These are phyloP conservation scores for Machaerirhynchus nigripectus DNA, from an alignment of 2,113 vertebrate genomes.

Conservation along the genomic window DNA sequence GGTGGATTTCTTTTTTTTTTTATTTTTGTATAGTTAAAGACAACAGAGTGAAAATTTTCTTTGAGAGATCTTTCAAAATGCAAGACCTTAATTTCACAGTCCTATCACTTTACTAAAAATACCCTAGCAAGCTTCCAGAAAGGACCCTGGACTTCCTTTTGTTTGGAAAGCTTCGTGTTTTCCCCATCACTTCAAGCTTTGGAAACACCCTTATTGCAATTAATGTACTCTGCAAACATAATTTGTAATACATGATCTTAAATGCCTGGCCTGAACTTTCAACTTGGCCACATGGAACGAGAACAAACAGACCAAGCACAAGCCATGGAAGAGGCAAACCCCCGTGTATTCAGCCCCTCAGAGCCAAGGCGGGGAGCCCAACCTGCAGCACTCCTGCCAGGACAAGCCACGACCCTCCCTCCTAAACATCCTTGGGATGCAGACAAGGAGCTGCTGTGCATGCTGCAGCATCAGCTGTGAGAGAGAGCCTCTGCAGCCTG, in stretches of 20 bases:
- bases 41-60: background rate
- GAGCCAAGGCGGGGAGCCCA: background rate
- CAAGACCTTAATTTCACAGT: background rate
- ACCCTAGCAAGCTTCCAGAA: background rate
- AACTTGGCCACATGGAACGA: background rate
- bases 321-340: background rate
- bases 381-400: background rate
- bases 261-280: background rate
- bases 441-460: background rate
- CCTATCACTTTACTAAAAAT: background rate
- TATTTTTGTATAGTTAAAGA: background rate
- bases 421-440: background rate
- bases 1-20: background rate
- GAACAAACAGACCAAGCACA: background rate
- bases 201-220: background rate
- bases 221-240: background rate
- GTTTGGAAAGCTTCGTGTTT: background rate
- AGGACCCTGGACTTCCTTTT: background rate
- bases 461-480: background rate
- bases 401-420: background rate
- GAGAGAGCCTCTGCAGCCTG: background rate
- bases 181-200: background rate
- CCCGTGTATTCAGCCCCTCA: accelerated
- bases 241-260: background rate
- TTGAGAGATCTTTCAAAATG: background rate